Conservation (phyloP, 2,888 invertebrate genomes). For the Helicoverpa assulta region DNA sequence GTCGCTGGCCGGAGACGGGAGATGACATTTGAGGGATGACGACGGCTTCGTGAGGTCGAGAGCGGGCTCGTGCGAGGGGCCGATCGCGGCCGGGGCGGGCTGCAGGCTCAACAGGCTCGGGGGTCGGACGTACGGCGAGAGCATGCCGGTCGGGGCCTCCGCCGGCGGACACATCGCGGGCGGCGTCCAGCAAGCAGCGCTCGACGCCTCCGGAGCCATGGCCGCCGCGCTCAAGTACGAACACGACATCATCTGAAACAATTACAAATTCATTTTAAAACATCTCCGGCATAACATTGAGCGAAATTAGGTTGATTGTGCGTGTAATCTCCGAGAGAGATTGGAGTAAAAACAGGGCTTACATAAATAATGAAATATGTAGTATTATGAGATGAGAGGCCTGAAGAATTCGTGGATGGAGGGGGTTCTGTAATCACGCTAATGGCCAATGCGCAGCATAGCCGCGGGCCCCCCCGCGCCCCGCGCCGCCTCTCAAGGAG, state of each 20-base stretch:
- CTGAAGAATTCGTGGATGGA: slow-evolving; percentile 87
- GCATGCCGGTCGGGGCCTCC: slow-evolving; percentile 60
- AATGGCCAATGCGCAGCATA: slow-evolving; percentile 89
- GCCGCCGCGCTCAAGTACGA: slow-evolving; percentile 85
- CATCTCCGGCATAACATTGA: slow-evolving; percentile 55
- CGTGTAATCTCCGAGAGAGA: slow-evolving; percentile 79
- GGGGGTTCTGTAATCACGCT: slow-evolving; percentile 88
- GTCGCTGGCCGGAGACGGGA: slow-evolving; percentile 68
- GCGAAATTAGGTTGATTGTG: slow-evolving; percentile 77
- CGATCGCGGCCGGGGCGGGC: slow-evolving; percentile 40
- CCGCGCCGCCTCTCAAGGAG: slow-evolving; percentile 71
- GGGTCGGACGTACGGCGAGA: slow-evolving; percentile 61
- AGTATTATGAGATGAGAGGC: slow-evolving; percentile 89
- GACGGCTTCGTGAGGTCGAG: slow-evolving; percentile 79
- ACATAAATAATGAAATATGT: slow-evolving; percentile 90
- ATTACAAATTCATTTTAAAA: slow-evolving; percentile 62
- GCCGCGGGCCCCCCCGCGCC: slow-evolving; percentile 63
- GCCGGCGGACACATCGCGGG: slow-evolving; percentile 68
- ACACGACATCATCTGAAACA: slow-evolving; percentile 89
- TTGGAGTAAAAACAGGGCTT: slow-evolving; percentile 85
- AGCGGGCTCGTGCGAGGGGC: slow-evolving; percentile 74
- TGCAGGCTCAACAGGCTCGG: slow-evolving; percentile 53
- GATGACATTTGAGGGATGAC: slow-evolving; percentile 71
- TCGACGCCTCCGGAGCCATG: slow-evolving; percentile 74
- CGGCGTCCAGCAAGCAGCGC: slow-evolving; percentile 84